A percentile compares a stretch with the other conserved stretches of the same genome.
phyloP scores from a whole-genome alignment of 2,888 invertebrate species.

The Tetheella fluctuosa region DNA sequence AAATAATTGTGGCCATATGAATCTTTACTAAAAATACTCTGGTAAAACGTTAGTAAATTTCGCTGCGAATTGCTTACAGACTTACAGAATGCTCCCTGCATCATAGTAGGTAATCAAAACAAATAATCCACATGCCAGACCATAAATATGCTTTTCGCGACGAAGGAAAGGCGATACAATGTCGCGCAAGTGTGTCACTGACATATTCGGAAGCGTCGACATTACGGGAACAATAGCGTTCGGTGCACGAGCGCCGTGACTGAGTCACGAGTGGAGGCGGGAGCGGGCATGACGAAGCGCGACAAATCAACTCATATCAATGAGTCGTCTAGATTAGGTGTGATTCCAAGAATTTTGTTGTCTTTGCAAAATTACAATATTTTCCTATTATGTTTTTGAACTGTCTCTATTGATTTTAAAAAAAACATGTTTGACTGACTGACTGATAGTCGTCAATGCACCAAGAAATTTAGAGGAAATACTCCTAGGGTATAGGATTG shows the following conservation, averaged over 20 bases:
- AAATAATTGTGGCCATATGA: too few species aligned
- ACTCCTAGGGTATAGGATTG: too few species aligned
- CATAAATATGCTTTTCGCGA: constrained; percentile 23
- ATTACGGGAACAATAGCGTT: constrained; percentile 26
- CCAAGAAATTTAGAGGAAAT: too few species aligned
- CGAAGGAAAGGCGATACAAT: constrained; percentile 33
- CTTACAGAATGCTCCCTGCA: background rate
- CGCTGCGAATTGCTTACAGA: background rate
- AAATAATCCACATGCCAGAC: constrained; percentile 29
- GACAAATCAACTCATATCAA: background rate
- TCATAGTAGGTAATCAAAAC: constrained; percentile 23
- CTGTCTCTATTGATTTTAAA: too few species aligned
- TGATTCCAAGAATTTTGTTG: background rate
- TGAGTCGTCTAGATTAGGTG: background rate
- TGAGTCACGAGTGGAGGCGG: constrained; percentile 7
- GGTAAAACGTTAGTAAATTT: too few species aligned
- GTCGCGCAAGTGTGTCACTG: constrained; percentile 43
- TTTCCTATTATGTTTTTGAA: background rate
- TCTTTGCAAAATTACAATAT: background rate
- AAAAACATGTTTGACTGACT: too few species aligned
- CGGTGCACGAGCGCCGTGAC: constrained; percentile 9
- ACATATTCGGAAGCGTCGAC: constrained; percentile 36
- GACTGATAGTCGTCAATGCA: too few species aligned
- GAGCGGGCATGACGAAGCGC: background rate
- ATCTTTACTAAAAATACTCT: too few species aligned